Conservation (phyloP, 2,797 vertebrate species). For the Sternotherus odoratus region DNA sequence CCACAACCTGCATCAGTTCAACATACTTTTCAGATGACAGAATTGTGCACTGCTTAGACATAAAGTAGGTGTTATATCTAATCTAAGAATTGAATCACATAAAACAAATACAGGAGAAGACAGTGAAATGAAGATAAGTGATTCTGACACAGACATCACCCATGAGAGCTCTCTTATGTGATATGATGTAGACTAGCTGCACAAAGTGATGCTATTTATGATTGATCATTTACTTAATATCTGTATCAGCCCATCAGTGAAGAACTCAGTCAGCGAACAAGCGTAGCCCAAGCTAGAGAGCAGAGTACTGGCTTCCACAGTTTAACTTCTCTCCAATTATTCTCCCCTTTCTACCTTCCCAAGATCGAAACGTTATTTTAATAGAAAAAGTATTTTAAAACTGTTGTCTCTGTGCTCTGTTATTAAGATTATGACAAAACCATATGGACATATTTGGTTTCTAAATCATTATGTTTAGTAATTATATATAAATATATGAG, state of each 20-base stretch:
- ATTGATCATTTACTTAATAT: background rate
- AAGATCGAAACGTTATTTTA: background rate
- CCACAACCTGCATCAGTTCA: background rate
- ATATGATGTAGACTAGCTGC: background rate
- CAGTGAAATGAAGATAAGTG: background rate
- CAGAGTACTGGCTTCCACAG: background rate
- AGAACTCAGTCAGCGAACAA: background rate
- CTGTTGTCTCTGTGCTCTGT: background rate
- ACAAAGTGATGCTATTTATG: background rate
- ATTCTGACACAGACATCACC: background rate
- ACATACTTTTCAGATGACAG: conserved; percentile 15
- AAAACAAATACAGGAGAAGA: background rate
- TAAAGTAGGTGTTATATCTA: background rate
- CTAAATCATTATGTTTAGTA: background rate
- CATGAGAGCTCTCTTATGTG: background rate
- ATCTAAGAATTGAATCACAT: background rate
- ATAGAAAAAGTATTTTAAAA: background rate
- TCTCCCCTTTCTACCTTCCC: background rate
- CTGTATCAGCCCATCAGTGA: background rate
- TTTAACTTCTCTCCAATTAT: background rate
- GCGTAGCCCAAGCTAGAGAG: background rate
- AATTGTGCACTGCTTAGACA: background rate
- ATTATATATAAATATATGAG: background rate
- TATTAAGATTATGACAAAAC: background rate
- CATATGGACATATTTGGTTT: fast-evolving